Conservation (phyloP, 2,797 vertebrate genomes). For the Tamandua tetradactyla region DNA sequence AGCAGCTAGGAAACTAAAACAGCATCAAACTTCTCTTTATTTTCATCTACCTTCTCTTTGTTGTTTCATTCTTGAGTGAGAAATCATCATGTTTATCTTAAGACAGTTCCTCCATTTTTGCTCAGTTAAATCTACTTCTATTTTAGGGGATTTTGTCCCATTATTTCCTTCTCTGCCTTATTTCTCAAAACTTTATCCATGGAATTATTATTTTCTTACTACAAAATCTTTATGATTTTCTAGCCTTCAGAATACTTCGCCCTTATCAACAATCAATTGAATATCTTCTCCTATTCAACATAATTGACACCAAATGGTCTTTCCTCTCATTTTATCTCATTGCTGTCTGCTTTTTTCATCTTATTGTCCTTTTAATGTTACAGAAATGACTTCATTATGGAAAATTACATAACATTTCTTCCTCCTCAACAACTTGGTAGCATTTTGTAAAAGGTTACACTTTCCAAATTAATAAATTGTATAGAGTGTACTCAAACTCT, state of each 20-base stretch:
- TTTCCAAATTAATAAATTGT: neutral
- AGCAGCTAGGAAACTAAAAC: too few relatives aligned
- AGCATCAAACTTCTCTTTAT: neutral
- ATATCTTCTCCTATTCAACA: neutral
- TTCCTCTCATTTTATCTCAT: neutral
- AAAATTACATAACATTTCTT: neutral
- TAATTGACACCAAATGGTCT: neutral
- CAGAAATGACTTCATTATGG: neutral
- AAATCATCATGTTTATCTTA: neutral
- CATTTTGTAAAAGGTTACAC: neutral
- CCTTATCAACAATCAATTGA: neutral
- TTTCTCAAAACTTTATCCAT: neutral
- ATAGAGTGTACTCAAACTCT: neutral
- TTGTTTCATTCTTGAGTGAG: neutral
- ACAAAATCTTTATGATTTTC: conserved; percentile 20
- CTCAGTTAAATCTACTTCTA: neutral
- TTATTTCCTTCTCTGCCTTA: neutral
- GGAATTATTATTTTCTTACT: neutral
- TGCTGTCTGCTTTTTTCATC: neutral
- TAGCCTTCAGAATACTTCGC: neutral
- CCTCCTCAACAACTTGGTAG: neutral
- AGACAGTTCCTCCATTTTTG: neutral
- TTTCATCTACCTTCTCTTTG: neutral
- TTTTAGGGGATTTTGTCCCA: neutral
- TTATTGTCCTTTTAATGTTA: neutral